Base-by-base conservation (phyloP, 2,888 invertebrate species). In the Tetranychus piercei region DNA sequence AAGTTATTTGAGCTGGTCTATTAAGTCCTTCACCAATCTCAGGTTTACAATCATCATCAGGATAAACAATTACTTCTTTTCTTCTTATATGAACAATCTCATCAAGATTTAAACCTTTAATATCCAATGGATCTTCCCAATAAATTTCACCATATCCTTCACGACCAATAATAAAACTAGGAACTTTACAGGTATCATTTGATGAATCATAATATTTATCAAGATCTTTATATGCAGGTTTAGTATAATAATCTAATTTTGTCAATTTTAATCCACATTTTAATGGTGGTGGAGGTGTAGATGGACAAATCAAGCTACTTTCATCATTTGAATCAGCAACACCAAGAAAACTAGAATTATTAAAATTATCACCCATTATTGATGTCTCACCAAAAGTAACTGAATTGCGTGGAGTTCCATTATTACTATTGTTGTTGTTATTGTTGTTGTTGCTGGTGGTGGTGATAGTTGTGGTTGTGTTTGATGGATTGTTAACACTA, bases 11-110 rank as follows among this genome's bases (percentile, higher is more conserved):
- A 1, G 96, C 96, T 70, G 88, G 88, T 18, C 92, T 86, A 84
- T 99, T 99, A 70, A 99, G 84, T 0, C 90, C 95, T 77, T 87
- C 85, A 0, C 96, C 97, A 7, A 91, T 84, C 0, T 90, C 87
- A 0, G 99, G 97, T 82, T 96, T 97, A 75, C 87, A 87, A 0
- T 86, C 85, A 78, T 92, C 91, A 79, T 86, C 85, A 0, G 96
- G 95, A 84, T 99, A 99, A 6, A 99, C 88, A 23, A 90, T 90
- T 3, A 99, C 89, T 83, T 99, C 96, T 81, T 94, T 93, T 82
- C 93, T 90, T 5, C 94, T 87, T 83, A 97, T 92, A 81, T 91
- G 90, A 0, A 97, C 93, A 73, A 90, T 87, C 77, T 90, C 88
- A 82, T 96, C 95, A 18, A 96, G 82, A 81, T 95, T 91, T 71